Conservation (phyloP, 2,888 invertebrate genomes). For the Odontomyia ornata region DNA sequence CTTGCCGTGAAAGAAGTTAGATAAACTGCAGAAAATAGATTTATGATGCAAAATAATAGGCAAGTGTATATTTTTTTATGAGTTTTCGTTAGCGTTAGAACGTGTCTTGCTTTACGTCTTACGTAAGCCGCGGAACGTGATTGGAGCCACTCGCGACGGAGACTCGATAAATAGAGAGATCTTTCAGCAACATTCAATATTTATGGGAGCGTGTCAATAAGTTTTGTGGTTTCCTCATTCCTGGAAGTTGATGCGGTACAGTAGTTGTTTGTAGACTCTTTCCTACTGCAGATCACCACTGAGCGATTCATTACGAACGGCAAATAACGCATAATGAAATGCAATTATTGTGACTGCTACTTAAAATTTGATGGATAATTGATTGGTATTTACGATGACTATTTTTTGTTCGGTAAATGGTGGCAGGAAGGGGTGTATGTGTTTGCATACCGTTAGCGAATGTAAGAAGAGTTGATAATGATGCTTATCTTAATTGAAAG, state of each 20-base stretch:
- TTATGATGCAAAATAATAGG: slow-evolving; percentile 37
- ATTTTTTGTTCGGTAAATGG: too few species aligned
- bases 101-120: neutral
- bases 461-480: too few species aligned
- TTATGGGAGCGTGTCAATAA: slow-evolving; percentile 23
- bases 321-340: neutral
- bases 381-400: too few species aligned
- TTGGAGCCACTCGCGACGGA: neutral
- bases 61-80: slow-evolving; percentile 25
- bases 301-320: neutral
- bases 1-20: neutral
- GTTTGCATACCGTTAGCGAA: too few species aligned
- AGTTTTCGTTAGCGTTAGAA: neutral
- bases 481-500: too few species aligned
- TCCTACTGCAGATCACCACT: neutral
- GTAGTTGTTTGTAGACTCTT: neutral
- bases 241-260: neutral
- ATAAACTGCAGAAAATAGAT: slow-evolving; percentile 29
- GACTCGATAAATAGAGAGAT: slow-evolving; percentile 31
- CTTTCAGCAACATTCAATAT: slow-evolving; percentile 13
- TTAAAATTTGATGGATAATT: too few species aligned
- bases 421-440: too few species aligned
- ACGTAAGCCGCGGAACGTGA: neutral
- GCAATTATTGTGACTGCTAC: neutral
- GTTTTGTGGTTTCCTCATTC: slow-evolving; percentile 7